Percentiles rank a stretch among this genome's conserved stretches.
Evolutionary conservation across 1,140 invertebrate species (phyloP).

Genomic region (Octopus bimaculoides): DNA sequence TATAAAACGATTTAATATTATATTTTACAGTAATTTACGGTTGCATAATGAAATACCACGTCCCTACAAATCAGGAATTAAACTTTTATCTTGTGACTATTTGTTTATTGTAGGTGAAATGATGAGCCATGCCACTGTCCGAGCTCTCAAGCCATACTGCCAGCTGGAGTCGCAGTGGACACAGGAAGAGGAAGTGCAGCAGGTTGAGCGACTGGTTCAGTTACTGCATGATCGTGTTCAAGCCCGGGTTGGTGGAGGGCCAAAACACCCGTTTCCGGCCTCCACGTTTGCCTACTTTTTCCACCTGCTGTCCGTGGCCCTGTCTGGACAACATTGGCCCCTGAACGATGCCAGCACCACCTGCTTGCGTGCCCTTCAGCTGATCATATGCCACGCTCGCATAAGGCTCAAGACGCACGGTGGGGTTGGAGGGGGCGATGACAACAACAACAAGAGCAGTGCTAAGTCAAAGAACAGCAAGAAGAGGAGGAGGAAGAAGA

Average conservation of each 20-base stretch:
- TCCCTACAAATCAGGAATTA: neutral
- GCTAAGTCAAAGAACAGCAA: too few relatives aligned
- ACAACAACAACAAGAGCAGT: too few relatives aligned
- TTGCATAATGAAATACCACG: too few relatives aligned
- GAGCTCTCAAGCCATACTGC: slow-evolving; percentile 75
- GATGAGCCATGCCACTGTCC: slow-evolving; percentile 69
- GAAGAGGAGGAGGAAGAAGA: too few relatives aligned
- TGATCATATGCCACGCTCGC: slow-evolving; percentile 72
- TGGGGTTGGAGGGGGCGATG: too few relatives aligned
- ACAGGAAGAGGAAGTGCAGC: slow-evolving; percentile 66
- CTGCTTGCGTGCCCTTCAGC: slow-evolving; percentile 58
- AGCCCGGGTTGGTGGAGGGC: slow-evolving; percentile 1
- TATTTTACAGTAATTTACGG: too few relatives aligned
- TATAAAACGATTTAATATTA: too few relatives aligned
- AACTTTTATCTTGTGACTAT: neutral
- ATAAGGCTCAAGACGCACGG: slow-evolving; percentile 56
- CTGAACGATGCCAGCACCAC: slow-evolving; percentile 18
- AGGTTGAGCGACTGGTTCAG: slow-evolving; percentile 65
- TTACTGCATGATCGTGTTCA: slow-evolving; percentile 59
- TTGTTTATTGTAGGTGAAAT: slow-evolving; percentile 56
- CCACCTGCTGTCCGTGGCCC: slow-evolving; percentile 71
- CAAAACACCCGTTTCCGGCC: slow-evolving; percentile 60
- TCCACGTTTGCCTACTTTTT: slow-evolving; percentile 82
- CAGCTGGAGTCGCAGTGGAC: slow-evolving; percentile 76
- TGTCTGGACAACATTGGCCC: slow-evolving; percentile 56